A percentile compares a stretch with the other conserved stretches of the same genome.
Evolutionary conservation across 2,113 vertebrate species (phyloP).

Genomic region (Pycnonotus jocosus): DNA sequence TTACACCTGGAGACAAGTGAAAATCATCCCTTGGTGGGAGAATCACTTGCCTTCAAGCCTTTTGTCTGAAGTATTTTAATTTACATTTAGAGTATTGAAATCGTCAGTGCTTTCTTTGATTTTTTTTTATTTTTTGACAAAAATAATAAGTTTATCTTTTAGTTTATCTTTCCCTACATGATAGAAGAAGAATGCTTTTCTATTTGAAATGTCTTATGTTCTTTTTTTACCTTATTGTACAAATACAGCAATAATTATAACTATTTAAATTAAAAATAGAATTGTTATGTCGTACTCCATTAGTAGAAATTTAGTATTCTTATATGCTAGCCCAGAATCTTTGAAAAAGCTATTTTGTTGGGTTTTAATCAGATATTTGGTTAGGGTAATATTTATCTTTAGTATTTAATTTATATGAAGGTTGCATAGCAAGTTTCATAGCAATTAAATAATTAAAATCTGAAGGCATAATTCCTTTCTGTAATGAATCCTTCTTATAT

Average conservation of each 20-base stretch:
- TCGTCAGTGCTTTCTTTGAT: constrained; percentile 43
- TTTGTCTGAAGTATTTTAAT: constrained; percentile 60
- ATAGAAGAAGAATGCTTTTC: background rate
- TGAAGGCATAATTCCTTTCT: background rate
- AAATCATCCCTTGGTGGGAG: constrained; percentile 61
- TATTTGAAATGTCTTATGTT: background rate
- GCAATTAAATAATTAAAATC: background rate
- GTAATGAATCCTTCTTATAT: background rate
- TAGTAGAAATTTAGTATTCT: background rate
- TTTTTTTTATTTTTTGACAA: constrained; percentile 24
- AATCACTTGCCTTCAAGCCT: constrained; percentile 59
- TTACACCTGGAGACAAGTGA: constrained; percentile 74
- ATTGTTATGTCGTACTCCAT: background rate
- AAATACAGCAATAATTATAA: constrained; percentile 50
- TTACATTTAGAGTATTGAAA: constrained; percentile 53
- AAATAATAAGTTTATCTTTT: constrained; percentile 40
- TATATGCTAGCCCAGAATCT: background rate
- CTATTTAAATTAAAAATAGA: constrained; percentile 36
- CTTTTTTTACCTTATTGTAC: background rate
- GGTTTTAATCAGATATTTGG: constrained; percentile 23
- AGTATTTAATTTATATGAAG: constrained; percentile 22
- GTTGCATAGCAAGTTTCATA: background rate
- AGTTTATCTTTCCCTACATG: background rate
- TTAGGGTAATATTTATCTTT: constrained; percentile 22
- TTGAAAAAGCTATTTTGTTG: constrained; percentile 37